phyloP scores from a whole-genome alignment of 92 coral and sea anemone genomes.

The Palythoa caribaeorum region DNA sequence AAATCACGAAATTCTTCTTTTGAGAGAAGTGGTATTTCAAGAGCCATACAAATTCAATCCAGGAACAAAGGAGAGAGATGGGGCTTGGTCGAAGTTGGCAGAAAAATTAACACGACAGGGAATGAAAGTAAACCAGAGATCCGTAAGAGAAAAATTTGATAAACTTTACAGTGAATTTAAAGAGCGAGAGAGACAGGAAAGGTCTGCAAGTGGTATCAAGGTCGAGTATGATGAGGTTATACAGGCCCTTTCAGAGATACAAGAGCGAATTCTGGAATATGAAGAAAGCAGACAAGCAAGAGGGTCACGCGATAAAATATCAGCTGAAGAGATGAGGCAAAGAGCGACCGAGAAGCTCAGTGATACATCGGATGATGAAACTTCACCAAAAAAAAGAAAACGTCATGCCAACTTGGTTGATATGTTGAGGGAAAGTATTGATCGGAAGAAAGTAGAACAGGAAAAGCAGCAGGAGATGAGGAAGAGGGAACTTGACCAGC shows the following conservation, averaged over 20 bases:
- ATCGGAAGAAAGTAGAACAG: neutral
- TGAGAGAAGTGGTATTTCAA: constrained; percentile 29
- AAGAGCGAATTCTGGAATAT: constrained; percentile 34
- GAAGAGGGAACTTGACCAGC: neutral
- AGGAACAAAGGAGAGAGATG: constrained; percentile 19
- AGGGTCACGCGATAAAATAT: constrained; percentile 31
- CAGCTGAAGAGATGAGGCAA: constrained; percentile 45
- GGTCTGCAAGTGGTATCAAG: constrained; percentile 53
- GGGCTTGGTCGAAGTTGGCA: constrained; percentile 23
- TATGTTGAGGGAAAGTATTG: constrained; percentile 45
- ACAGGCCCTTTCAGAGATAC: constrained; percentile 50
- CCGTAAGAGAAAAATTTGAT: neutral
- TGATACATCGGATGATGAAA: constrained; percentile 39
- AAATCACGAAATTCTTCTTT: neutral
- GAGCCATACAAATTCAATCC: neutral
- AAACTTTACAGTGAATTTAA: constrained; percentile 49
- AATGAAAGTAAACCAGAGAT: constrained; percentile 41
- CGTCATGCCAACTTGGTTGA: constrained; percentile 46
- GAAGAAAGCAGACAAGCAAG: constrained; percentile 10
- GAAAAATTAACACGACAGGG: constrained; percentile 39
- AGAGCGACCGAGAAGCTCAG: constrained; percentile 54
- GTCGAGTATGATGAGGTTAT: constrained; percentile 47
- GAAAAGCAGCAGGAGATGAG: constrained; percentile 35
- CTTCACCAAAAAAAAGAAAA: constrained; percentile 30
- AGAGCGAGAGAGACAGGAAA: constrained; percentile 43